Base-by-base conservation (phyloP, 2,888 invertebrate species). In the Eledone cirrhosa region DNA sequence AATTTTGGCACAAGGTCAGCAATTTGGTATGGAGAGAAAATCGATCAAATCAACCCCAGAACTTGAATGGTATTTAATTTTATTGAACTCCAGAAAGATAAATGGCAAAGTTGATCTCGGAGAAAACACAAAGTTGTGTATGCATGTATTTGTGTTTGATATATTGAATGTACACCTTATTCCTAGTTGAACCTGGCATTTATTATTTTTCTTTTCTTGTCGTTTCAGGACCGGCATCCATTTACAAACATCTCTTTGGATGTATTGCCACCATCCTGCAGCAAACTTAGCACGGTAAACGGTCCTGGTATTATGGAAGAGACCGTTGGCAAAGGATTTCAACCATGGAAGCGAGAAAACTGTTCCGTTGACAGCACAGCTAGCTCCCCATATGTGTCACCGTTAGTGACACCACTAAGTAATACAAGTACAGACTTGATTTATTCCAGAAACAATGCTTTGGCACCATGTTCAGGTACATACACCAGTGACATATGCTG, bases 331-430 rank as follows among this genome's bases (percentile, higher is more conserved):
- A 76, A 76, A 19, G 76, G 76, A 8, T 76, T 76, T 29, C 76
- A 76, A 48, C 76, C 76, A 2, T 76, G 76, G 76, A 76, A 76
- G 47, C 47, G 76, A n/a, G 76, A 76, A 48, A 76, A 76, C 27
- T 76, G 76, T 22, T 76, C 76, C 4, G 48, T 48, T 16, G 76
- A 76, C 48, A 48, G 41, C 3, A 48, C 48, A 22, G 76, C 48
- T 22, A 27, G 48, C 22, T 76, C 76, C 3, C 76, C 76, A 24
- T 76, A 76, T 48, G 76, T 76, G 41, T 76, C 76, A 11, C 76
- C 76, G 2, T 27, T 76, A 48, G 76, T 76, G 24, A 76, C 76
- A 24, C 76, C 76, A 7, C 76, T 76, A 13, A 76, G 76, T 48
- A 76, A 76, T 27, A 48, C 76, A n/a, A 48, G 76, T 48, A 76